phyloP scores from a whole-genome alignment of 1,140 invertebrate species.

The Drosophila murphyi region DNA sequence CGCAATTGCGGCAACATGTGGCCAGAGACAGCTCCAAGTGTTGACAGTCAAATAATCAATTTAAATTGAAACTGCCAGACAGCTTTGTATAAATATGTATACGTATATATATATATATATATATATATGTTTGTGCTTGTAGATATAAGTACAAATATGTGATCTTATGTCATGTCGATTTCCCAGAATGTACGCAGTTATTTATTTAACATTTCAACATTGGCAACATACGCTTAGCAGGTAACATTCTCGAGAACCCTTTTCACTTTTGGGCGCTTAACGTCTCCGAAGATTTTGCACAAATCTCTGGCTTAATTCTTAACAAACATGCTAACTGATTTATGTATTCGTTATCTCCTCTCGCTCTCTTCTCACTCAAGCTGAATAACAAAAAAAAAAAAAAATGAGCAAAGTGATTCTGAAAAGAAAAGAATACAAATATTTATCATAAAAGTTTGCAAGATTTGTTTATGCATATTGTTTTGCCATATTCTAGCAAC shows the following conservation, averaged over 20 bases:
- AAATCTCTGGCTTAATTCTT: conserved; percentile 52
- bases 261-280: conserved; percentile 14
- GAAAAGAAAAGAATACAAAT: conserved; percentile 30
- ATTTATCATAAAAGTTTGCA: conserved; percentile 55
- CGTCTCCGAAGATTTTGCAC: conserved; percentile 31
- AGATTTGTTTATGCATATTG: conserved; percentile 68
- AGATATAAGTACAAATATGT: conserved; percentile 11
- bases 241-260: conserved; percentile 52
- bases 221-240: conserved; percentile 26
- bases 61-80: conserved; percentile 62
- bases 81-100: neutral
- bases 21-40: conserved; percentile 54
- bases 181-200: conserved; percentile 21
- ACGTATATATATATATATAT: neutral
- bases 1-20: conserved; percentile 27
- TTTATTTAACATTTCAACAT: neutral
- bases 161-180: conserved; percentile 42
- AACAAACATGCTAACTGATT: conserved; percentile 68
- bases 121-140: neutral
- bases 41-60: conserved; percentile 72
- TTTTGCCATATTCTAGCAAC: conserved; percentile 58
- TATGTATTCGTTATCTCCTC: conserved; percentile 36
- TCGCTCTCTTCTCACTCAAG: neutral
- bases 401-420: conserved; percentile 15
- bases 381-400: conserved; percentile 24